Conservation (phyloP, 2,888 invertebrate species). For the Macaria liturata region DNA sequence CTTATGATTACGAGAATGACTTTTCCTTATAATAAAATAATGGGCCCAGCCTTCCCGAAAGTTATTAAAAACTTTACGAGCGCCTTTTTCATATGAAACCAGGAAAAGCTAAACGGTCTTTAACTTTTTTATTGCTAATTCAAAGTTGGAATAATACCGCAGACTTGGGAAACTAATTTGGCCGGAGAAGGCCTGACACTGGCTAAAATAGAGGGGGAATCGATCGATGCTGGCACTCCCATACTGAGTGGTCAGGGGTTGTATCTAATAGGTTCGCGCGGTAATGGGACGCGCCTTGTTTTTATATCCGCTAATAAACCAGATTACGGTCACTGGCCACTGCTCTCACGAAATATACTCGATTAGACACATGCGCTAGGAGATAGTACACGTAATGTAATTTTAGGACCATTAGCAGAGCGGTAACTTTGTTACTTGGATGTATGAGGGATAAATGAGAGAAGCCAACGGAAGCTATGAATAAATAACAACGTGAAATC, state of each 20-base stretch:
- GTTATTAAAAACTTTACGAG: conserved; percentile 26
- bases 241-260: conserved; percentile 45
- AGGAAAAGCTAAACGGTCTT: conserved; percentile 21
- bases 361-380: conserved; percentile 17
- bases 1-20: conserved; percentile 13
- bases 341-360: conserved; percentile 29
- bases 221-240: conserved; percentile 65
- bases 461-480: conserved; percentile 1
- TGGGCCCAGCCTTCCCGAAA: conserved; percentile 11
- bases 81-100: conserved; percentile 20
- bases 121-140: conserved; percentile 28
- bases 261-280: conserved; percentile 29
- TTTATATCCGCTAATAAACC: conserved; percentile 60
- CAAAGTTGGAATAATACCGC: conserved; percentile 19
- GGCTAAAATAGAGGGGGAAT: conserved; percentile 36
- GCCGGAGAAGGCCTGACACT: conserved; percentile 11
- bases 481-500: neutral
- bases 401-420: conserved; percentile 8
- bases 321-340: conserved; percentile 49
- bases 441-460: conserved; percentile 5
- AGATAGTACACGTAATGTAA: conserved; percentile 10
- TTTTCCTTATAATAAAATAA: conserved; percentile 19
- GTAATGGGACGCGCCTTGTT: conserved; percentile 63
- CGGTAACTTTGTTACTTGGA: conserved; percentile 6
- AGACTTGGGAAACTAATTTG: conserved; percentile 22